Evolutionary conservation across 92 coral and sea anemone species (phyloP).

Genomic region (Ricordea florida): DNA sequence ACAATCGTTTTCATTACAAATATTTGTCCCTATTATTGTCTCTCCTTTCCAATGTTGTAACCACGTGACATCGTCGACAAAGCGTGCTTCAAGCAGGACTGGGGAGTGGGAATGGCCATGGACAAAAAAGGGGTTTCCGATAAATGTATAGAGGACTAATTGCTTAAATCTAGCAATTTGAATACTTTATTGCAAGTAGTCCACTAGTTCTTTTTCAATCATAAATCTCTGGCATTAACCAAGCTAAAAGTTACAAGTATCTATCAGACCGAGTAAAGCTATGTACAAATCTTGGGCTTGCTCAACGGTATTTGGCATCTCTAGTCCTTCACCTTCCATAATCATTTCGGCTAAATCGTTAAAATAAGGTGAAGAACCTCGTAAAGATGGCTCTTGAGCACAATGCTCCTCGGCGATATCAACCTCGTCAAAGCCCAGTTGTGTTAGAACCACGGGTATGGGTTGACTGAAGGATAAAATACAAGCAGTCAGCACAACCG

Average conservation of each 20-base stretch:
- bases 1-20: not conserved
- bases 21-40: not conserved
- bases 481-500: conserved; percentile 60
- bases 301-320: conserved; percentile 51
- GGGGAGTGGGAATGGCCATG: not conserved
- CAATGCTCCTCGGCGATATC: conserved; percentile 59
- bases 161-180: no score
- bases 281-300: conserved; percentile 43
- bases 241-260: conserved; percentile 18
- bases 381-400: conserved; percentile 29
- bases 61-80: not conserved
- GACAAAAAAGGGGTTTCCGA: not conserved
- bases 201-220: not conserved
- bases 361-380: conserved; percentile 61
- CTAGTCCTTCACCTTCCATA: conserved; percentile 67
- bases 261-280: conserved; percentile 23
- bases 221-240: conserved; percentile 8
- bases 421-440: conserved; percentile 59
- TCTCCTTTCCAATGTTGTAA: no score
- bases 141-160: no score
- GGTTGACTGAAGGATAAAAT: conserved; percentile 51
- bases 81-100: not conserved
- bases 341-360: conserved; percentile 67
- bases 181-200: no score
- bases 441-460: conserved; percentile 51